Evolutionary conservation across 2,113 vertebrate genomes (phyloP).

Genomic region (Formicarius rufipectus): DNA sequence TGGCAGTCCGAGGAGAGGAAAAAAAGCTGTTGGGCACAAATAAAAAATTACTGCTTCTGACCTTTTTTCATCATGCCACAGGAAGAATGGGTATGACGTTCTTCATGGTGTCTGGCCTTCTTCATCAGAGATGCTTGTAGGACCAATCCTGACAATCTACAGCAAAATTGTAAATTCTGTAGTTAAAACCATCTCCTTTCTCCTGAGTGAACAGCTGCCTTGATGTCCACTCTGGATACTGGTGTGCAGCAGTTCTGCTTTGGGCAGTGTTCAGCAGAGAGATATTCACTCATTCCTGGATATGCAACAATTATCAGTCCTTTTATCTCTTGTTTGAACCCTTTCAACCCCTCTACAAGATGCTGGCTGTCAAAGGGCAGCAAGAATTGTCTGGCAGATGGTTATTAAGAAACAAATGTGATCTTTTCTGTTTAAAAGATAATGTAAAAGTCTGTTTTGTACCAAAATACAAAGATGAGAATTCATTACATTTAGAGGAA

Average conservation of each 20-base stretch:
- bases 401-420: background rate
- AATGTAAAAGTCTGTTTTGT: background rate
- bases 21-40: background rate
- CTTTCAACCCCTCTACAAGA: background rate
- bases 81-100: accelerated
- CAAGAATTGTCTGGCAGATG: background rate
- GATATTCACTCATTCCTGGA: background rate
- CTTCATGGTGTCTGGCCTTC: background rate
- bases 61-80: background rate
- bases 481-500: background rate
- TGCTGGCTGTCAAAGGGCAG: background rate
- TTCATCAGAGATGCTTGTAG: background rate
- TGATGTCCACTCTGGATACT: background rate
- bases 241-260: background rate
- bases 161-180: background rate
- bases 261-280: background rate
- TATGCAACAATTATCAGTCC: background rate
- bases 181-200: background rate
- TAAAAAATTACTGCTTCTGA: background rate
- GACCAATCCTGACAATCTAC: background rate
- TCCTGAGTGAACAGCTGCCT: background rate
- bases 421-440: background rate
- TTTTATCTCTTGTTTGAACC: background rate
- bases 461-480: background rate
- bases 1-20: background rate